Base-by-base conservation (phyloP, 1,140 invertebrate genomes). In the Gryon sp. region DNA sequence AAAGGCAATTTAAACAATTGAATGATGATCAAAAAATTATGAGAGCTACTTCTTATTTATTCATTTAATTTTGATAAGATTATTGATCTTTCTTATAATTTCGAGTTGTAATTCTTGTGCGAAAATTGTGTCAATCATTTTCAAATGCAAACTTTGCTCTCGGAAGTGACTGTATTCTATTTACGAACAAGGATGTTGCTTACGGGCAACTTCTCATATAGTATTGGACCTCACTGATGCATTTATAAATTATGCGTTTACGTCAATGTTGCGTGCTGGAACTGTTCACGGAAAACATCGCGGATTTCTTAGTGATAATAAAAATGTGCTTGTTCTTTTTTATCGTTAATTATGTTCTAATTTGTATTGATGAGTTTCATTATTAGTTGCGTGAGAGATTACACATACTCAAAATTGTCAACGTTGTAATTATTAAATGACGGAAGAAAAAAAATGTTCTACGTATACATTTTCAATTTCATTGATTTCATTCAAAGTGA, bases 221-320 rank as follows among this genome's bases (percentile, higher is more conserved):
- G 52, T 65, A 65, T 74, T 74, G 70, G 60, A 74, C 60, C 22
- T 55, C 43, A 20, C 19, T 26, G 19, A 52, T 65, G 59, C 69
- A 74, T 72, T 72, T 62, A 73, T 40, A 7, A 24, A 43, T 40
- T 48, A n/a, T 8, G 15, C 32, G 26, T 52, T 70, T 60, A 36
- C 14, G 32, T 40, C 45, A 40, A 19, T n/a, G 34, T 63, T 24
- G 45, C 36, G 46, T 24, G 45, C 59, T 7, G 16, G 11, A 7
- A 2, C 16, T 22, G 8, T 16, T n/a, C n/a, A 9, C 12, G n/a
- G 26, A 15, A n/a, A 19, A 32, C 15, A 15, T 15, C 30, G 9
- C 0, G 14, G 41, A 11, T 46, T 36, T 9, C 20, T 36, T 46
- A 15, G 28, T 45, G 11, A 43, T 24, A 8, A 4, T 18, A 0